Base-by-base conservation (phyloP, 1,140 invertebrate species). In the Aphaenogaster floridana region DNA sequence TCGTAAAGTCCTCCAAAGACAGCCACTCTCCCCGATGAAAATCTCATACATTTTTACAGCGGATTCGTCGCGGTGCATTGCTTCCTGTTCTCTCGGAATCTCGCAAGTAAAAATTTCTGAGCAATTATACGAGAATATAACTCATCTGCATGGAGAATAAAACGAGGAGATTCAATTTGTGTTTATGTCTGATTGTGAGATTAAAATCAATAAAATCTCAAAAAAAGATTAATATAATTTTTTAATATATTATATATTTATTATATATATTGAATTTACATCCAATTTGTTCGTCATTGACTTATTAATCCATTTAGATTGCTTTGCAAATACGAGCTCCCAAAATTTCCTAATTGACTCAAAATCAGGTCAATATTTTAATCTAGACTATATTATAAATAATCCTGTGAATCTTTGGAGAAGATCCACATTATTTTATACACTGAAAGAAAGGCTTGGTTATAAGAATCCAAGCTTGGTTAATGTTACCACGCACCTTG, bases 1-100 rank as follows among this genome's bases (percentile, higher is more conserved):
- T 50, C 72, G 34, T 81, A 89, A 90, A 89, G 11, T 81, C 34
- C 36, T 34, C 21, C 17, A 81, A 86, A 9, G 68, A 61, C 39
- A 63, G 63, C 36, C 78, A 8, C 17, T 72, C 39, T 69, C 9
- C 9, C 9, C 17, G 28, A 72, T 83, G 17, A 59, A 83, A 83
- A 72, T 83, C 66, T 36, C 54, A 5, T 21, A 72, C 9, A 72
- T 72, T 83, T 83, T 83, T 83, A 48, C 52, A 15, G 11, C 39
- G 8, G 13, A 42, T n/a, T 69, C 64, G 63, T 57, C 48, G 78
- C 39, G 1, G 42, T 13, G n/a, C 34, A 21, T 69, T 69, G 59
- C 21, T 69, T 81, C 64, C 63, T 81, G 64, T 21, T 8, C 1
- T 52, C 36, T 11, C 36, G 59, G n/a, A 59, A 42, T 76, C 2